Evolutionary conservation across 2,888 invertebrate species (phyloP).

Genomic region (Heliconius hortense): DNA sequence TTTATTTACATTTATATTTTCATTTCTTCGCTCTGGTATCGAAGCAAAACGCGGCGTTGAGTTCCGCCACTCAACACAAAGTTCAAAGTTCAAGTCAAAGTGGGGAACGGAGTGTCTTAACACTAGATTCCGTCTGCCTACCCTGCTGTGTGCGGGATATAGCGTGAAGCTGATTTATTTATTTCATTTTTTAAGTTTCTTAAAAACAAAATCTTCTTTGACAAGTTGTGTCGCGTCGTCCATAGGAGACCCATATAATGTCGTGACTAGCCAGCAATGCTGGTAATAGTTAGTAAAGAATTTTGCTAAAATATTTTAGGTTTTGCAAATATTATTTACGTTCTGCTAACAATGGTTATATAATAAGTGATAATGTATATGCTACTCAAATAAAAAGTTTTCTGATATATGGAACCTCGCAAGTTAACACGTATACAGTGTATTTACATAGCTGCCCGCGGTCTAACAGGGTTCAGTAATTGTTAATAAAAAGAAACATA

Average conservation of each 20-base stretch:
- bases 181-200: not conserved
- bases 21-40: too few species aligned
- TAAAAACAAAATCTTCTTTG: not conserved
- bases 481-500: constrained; percentile 7
- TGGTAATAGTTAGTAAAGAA: constrained; percentile 62
- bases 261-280: constrained; percentile 71
- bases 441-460: not conserved
- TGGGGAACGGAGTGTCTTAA: too few species aligned
- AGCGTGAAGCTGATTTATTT: too few species aligned
- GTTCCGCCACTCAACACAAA: too few species aligned
- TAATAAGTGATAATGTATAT: constrained; percentile 39
- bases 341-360: constrained; percentile 48
- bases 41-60: too few species aligned
- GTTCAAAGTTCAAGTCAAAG: too few species aligned
- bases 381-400: constrained; percentile 19
- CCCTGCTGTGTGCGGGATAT: too few species aligned
- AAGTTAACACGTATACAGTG: not conserved
- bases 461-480: not conserved
- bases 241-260: constrained; percentile 53
- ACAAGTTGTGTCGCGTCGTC: constrained; percentile 41
- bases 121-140: too few species aligned
- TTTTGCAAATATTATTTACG: constrained; percentile 68
- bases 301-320: constrained; percentile 72
- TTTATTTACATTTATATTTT: too few species aligned
- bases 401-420: not conserved